phyloP scores from a whole-genome alignment of 2,113 vertebrate species.

The Megaleporinus macrocephalus region DNA sequence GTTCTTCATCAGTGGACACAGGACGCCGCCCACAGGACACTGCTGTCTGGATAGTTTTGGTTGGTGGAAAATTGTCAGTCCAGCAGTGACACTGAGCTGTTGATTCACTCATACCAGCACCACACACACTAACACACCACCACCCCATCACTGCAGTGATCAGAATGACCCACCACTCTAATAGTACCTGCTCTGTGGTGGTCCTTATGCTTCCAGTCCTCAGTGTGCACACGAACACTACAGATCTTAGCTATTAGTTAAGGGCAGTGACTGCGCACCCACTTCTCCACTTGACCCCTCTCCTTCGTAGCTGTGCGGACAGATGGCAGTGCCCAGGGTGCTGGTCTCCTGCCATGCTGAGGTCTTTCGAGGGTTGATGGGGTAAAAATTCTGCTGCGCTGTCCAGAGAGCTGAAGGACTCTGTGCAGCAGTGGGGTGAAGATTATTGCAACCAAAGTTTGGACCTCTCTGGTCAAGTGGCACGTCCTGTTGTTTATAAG shows the following conservation, averaged over 20 bases:
- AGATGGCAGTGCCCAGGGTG: conserved; percentile 56
- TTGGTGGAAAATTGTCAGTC: too few species aligned
- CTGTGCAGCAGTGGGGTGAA: conserved; percentile 15
- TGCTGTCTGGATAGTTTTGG: too few species aligned
- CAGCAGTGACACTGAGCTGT: too few species aligned
- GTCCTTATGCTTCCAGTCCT: background rate
- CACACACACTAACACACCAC: too few species aligned
- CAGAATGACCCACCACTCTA: too few species aligned
- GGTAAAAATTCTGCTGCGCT: conserved; percentile 36
- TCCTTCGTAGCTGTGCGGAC: conserved; percentile 45
- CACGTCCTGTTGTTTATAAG: too few species aligned
- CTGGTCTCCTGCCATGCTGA: conserved; percentile 38
- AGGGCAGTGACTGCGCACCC: conserved; percentile 15
- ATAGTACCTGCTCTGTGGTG: too few species aligned
- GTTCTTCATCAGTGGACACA: too few species aligned
- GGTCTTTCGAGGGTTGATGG: conserved; percentile 27
- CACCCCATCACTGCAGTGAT: too few species aligned
- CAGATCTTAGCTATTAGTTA: conserved; percentile 31
- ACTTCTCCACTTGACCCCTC: conserved; percentile 16
- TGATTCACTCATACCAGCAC: too few species aligned
- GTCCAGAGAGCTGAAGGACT: conserved; percentile 28
- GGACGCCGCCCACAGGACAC: too few species aligned
- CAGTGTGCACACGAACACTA: background rate
- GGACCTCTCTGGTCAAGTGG: too few species aligned
- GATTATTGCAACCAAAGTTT: background rate